A percentile compares a stretch with the other conserved stretches of the same genome.
phyloP scores from a whole-genome alignment of 2,113 vertebrate genomes.

The Melospiza georgiana region DNA sequence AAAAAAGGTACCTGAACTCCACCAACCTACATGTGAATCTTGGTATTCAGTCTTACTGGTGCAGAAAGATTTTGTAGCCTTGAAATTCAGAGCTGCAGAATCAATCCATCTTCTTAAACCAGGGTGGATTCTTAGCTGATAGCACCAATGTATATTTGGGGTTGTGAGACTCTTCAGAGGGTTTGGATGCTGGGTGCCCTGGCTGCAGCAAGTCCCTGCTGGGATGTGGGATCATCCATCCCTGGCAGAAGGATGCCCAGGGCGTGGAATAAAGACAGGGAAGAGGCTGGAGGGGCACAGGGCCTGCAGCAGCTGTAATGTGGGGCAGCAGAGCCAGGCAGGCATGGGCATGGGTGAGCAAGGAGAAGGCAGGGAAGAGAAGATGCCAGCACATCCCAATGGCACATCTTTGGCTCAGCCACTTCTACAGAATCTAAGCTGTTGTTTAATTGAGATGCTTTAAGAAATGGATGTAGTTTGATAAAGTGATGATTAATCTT shows the following conservation, averaged over 20 bases:
- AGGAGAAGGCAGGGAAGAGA: background rate
- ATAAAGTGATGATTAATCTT: slow-evolving; percentile 38
- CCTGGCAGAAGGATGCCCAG: background rate
- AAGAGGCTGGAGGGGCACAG: background rate
- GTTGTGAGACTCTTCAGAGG: background rate
- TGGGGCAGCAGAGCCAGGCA: background rate
- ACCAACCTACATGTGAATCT: background rate
- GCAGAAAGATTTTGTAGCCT: background rate
- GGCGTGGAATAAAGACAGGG: background rate
- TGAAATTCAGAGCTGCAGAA: background rate
- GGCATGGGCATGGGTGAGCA: accelerated
- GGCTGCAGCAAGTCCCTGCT: background rate
- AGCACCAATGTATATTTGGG: background rate
- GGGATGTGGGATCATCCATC: background rate
- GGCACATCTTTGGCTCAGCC: background rate
- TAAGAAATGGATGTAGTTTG: background rate
- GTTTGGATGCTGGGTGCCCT: background rate
- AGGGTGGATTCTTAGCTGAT: background rate
- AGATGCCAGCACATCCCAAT: background rate
- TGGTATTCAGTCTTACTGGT: background rate
- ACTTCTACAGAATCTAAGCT: slow-evolving; percentile 17
- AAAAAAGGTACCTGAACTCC: background rate
- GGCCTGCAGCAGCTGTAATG: background rate
- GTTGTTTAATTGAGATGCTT: slow-evolving; percentile 29
- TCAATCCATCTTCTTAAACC: background rate